phyloP scores from a whole-genome alignment of 2,888 invertebrate genomes.

The Agriopis leucophaearia region DNA sequence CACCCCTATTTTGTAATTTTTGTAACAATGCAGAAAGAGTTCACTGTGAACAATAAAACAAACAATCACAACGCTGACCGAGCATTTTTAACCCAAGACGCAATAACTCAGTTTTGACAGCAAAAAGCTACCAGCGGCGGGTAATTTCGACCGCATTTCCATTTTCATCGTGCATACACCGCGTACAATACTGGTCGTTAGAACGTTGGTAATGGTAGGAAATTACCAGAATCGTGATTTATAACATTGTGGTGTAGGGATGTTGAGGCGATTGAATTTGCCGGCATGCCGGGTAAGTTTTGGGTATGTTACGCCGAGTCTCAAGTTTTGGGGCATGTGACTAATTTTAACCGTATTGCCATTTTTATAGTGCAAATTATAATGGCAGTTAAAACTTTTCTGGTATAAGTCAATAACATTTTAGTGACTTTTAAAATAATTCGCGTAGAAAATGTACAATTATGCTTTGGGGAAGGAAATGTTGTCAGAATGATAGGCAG shows the following conservation, averaged over 20 bases:
- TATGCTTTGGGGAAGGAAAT: too few species aligned
- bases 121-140: conserved; percentile 34
- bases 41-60: background rate
- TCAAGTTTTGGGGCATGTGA: background rate
- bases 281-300: conserved; percentile 1
- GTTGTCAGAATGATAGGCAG: too few species aligned
- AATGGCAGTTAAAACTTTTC: conserved; percentile 68
- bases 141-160: conserved; percentile 42
- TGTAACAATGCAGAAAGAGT: background rate
- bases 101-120: conserved; percentile 43
- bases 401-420: conserved; percentile 61
- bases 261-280: conserved; percentile 12
- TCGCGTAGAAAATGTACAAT: too few species aligned
- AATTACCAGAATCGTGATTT: conserved; percentile 80
- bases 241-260: conserved; percentile 52
- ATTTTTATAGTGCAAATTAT: conserved; percentile 59
- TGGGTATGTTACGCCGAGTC: background rate
- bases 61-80: conserved; percentile 33
- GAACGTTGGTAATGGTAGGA: conserved; percentile 72
- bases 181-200: conserved; percentile 75
- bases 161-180: conserved; percentile 55
- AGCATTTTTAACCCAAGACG: conserved; percentile 34
- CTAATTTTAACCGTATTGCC: conserved; percentile 41
- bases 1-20: background rate
- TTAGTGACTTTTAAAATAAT: too few species aligned